Conservation (phyloP, 2,797 vertebrate genomes). For the Emys orbicularis region DNA sequence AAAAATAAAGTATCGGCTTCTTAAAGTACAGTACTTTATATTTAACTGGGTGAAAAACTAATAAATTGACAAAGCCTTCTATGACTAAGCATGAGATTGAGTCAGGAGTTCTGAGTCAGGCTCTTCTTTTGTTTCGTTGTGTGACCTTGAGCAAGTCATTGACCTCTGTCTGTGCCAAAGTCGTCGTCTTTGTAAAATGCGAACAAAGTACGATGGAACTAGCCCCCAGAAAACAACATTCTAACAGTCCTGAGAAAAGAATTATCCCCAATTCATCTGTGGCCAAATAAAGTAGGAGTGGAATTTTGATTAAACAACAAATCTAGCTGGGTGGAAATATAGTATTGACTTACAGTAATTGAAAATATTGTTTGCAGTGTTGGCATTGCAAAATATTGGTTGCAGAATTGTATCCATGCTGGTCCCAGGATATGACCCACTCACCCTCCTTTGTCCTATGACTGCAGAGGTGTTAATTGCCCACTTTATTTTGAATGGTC, state of each 20-base stretch:
- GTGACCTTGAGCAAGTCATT: accelerated
- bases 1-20: not conserved
- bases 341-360: not conserved
- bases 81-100: not conserved
- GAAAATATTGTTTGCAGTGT: not conserved
- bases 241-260: not conserved
- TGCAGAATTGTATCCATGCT: no score
- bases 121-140: not conserved
- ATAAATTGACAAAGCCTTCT: not conserved
- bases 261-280: not conserved
- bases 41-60: not conserved
- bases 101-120: not conserved
- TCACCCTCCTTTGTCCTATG: no score
- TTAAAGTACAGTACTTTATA: not conserved
- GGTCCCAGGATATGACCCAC: no score
- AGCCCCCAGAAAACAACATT: not conserved
- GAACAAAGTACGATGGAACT: not conserved
- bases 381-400: not conserved
- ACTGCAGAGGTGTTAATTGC: no score
- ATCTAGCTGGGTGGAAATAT: not conserved
- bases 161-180: not conserved
- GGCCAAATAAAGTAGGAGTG: not conserved
- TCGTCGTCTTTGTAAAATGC: not conserved
- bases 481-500: no score
- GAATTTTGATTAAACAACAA: not conserved